Evolutionary conservation across 2,113 vertebrate species (phyloP).

Genomic region (Melanerpes formicivorus): DNA sequence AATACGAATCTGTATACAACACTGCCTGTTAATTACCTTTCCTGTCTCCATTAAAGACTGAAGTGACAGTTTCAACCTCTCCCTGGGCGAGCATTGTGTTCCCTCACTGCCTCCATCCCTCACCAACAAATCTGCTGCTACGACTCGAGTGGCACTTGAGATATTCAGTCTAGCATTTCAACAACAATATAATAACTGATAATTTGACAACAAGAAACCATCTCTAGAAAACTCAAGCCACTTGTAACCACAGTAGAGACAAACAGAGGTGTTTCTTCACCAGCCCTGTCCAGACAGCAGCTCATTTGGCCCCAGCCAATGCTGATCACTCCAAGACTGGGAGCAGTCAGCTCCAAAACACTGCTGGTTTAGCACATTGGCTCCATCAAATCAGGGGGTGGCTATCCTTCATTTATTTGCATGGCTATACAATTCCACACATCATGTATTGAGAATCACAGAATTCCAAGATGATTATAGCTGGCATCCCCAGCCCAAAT

Average conservation of each 20-base stretch:
- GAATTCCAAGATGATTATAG: background rate
- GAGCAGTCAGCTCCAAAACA: background rate
- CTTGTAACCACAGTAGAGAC: background rate
- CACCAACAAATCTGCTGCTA: conserved; percentile 60
- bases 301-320: background rate
- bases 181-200: conserved; percentile 32
- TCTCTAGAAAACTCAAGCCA: conserved; percentile 50
- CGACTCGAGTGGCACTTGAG: conserved; percentile 60
- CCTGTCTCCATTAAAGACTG: conserved; percentile 69
- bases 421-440: background rate
- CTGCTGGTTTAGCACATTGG: background rate
- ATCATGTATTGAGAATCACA: background rate
- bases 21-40: conserved; percentile 73
- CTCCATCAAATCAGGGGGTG: fast-evolving
- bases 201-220: conserved; percentile 56
- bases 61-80: conserved; percentile 75
- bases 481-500: background rate
- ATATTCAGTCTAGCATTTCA: conserved; percentile 63
- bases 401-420: background rate
- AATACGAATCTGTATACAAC: conserved; percentile 68
- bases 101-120: conserved; percentile 10
- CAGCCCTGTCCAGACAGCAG: background rate
- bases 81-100: conserved; percentile 62
- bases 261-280: background rate
- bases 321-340: background rate